Base-by-base conservation (phyloP, 35 echinoderm and acorn worm species). In the Holothuria glaberrima region DNA sequence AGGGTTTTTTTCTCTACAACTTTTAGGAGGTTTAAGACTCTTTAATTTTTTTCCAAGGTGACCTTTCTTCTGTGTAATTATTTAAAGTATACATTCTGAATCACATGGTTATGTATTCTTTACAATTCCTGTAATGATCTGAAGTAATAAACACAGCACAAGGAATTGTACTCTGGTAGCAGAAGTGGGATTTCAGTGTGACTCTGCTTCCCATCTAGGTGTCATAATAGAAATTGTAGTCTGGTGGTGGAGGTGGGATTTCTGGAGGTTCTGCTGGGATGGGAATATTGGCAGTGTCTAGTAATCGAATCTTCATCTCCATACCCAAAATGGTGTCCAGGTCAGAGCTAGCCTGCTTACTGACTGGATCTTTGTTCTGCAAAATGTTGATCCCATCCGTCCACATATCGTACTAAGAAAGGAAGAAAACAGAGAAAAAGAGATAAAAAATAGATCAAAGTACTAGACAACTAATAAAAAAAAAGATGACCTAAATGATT, bases 231-330 rank as follows among this genome's bases (percentile, higher is more conserved):
- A 99, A 99, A 75, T 99, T 94, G 75, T 95, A 99, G 56, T 99
- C 93, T 7, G 87, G 50, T 17, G 97, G 97, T 21, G 93, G 90
- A 29, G 90, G 93, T 1, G 97, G 97, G 50, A 99, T 95, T 16
- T 88, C 77, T 14, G 97, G 97, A 25, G 93, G 69, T 75, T 93
- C 88, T 0, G 90, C 72, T 50, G 97, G 97, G 68, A 99, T 99
- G 63, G 91, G 93, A 24, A 99, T 90, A 59, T 99, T 99, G 64
- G 88, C 97, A n/a, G 93, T 99, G 79, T 99, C 97, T 46, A 99
- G 86, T 59, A 99, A 89, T 52, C 97, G 87, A 30, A 99, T 81
- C 80, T 93, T 95, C 87, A 99, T 99, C 77, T 99, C 97, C 97
- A 99, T 99, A 4, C 97, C 90, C 3, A 99, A 89, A 3, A 99